These are phyloP conservation scores for Drosophila glabriapex DNA, from an alignment of 2,888 invertebrate genomes.

Conservation along the genomic window DNA sequence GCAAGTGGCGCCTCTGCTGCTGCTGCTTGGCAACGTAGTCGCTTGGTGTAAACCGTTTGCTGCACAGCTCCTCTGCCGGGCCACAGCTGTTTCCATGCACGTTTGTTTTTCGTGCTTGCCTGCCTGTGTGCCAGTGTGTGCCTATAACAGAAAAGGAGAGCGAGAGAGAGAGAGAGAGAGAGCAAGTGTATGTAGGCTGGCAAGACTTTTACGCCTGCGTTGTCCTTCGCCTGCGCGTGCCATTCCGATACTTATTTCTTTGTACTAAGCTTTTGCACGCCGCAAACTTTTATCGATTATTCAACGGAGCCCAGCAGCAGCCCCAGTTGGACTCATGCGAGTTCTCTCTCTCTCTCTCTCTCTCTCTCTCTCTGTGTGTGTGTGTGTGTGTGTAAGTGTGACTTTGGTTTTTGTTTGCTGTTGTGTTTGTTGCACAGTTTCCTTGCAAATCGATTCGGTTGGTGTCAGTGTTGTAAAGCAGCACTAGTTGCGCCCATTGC, in stretches of 20 bases:
- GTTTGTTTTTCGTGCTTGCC: slow-evolving; percentile 4
- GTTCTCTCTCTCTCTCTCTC: neutral
- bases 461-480: slow-evolving; percentile 60
- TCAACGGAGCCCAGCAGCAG: slow-evolving; percentile 35
- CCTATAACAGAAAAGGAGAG: neutral
- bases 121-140: neutral
- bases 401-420: slow-evolving; percentile 17
- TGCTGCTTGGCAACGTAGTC: slow-evolving; percentile 49
- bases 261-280: slow-evolving; percentile 53
- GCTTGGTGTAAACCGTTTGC: slow-evolving; percentile 22
- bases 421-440: slow-evolving; percentile 15
- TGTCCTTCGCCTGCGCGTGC: slow-evolving; percentile 73
- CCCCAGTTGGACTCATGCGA: slow-evolving; percentile 7
- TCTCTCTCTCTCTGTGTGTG: neutral
- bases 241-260: slow-evolving; percentile 66
- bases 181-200: slow-evolving; percentile 37
- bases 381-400: slow-evolving; percentile 14
- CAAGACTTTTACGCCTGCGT: slow-evolving; percentile 67
- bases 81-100: slow-evolving; percentile 64
- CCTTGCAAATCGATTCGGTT: slow-evolving; percentile 52
- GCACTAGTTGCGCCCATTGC: slow-evolving; percentile 62
- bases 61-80: slow-evolving; percentile 22
- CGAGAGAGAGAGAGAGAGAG: slow-evolving; percentile 5
- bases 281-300: slow-evolving; percentile 68
- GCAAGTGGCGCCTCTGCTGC: slow-evolving; percentile 3